Conservation (phyloP, 2,113 vertebrate genomes). For the Neotoma lepida region DNA sequence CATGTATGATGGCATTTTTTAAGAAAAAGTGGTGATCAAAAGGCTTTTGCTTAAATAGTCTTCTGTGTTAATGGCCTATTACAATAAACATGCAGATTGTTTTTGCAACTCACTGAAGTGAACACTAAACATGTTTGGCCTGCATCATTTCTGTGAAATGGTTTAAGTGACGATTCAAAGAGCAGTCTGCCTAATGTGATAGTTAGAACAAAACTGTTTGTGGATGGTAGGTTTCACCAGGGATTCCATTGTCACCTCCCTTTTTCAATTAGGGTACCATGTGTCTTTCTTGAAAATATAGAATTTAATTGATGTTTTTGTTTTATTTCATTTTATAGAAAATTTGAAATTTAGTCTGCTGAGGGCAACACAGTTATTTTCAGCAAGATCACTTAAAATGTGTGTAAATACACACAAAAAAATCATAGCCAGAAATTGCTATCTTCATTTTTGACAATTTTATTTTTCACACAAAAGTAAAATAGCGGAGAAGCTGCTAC, state of each 20-base stretch:
- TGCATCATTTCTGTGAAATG: slow-evolving; percentile 75
- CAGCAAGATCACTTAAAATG: slow-evolving; percentile 83
- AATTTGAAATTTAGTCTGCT: slow-evolving; percentile 83
- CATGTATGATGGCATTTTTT: slow-evolving; percentile 62
- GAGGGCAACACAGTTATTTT: slow-evolving; percentile 79
- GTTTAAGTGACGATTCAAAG: slow-evolving; percentile 79
- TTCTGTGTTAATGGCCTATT: slow-evolving; percentile 82
- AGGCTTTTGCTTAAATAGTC: slow-evolving; percentile 76
- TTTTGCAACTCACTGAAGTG: slow-evolving; percentile 75
- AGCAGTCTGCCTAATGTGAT: slow-evolving; percentile 71
- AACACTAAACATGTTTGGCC: slow-evolving; percentile 80
- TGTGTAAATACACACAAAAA: slow-evolving; percentile 74
- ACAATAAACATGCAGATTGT: slow-evolving; percentile 77
- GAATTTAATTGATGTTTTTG: slow-evolving; percentile 51
- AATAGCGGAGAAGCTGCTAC: slow-evolving; percentile 78
- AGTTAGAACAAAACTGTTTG: slow-evolving; percentile 79
- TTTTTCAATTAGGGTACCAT: slow-evolving; percentile 79
- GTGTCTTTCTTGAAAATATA: slow-evolving; percentile 69
- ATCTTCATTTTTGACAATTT: slow-evolving; percentile 83
- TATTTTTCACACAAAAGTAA: slow-evolving; percentile 78
- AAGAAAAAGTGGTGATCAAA: slow-evolving; percentile 77
- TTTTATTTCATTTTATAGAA: slow-evolving; percentile 80
- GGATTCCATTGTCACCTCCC: slow-evolving; percentile 71
- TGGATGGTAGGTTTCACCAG: slow-evolving; percentile 66
- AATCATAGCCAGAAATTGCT: slow-evolving; percentile 82